Evolutionary conservation across 2,113 vertebrate genomes (phyloP), one percentile per base, ranked within the genome.

Genomic region (Pogonocichla stellata): DNA sequence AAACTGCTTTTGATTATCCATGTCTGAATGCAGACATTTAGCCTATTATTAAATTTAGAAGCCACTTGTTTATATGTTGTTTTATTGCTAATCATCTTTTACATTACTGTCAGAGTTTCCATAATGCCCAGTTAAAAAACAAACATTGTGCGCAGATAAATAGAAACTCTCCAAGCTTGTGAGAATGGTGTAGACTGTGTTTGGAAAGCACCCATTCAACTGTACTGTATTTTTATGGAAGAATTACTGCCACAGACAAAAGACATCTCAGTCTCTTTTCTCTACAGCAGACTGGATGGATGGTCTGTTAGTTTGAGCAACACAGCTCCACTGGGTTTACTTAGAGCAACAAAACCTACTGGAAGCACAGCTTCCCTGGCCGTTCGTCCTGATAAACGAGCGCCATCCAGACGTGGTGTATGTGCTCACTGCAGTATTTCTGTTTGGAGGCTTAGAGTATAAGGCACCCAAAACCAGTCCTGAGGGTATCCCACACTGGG

Each of bases 11-110:
- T 97, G 94, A 96, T 96, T 96, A 96, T 89, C 85, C 62, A 71
- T 89, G 83, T 93, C 81, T 96, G 82, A 93, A 91, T 86, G 80
- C 81, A 84, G 96, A 88, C 73, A 65, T 95, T 91, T 96, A 90
- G 86, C 96, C 92, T 92, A 86, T 96, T 95, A 96, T 96, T 95
- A 96, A 86, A 96, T 96, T 93, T 96, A 94, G 94, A 96, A 96
- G 86, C 69, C 69, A 88, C 81, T 96, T 65, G 40, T 94, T 96
- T 95, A 64, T 91, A 78, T 95, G 95, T 86, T 94, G 47, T 94
- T 97, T 96, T 90, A 96, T 92, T 93, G 86, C 88, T 96, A 84
- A 96, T 93, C 92, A 80, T 92, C 92, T 95, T 80, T 92, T 95
- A 83, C 69, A 15, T 95, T 96, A 61, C 79, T 93, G 88, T 94